Evolutionary conservation across 2,888 invertebrate genomes (phyloP).

Genomic region (Agriopis leucophaearia): DNA sequence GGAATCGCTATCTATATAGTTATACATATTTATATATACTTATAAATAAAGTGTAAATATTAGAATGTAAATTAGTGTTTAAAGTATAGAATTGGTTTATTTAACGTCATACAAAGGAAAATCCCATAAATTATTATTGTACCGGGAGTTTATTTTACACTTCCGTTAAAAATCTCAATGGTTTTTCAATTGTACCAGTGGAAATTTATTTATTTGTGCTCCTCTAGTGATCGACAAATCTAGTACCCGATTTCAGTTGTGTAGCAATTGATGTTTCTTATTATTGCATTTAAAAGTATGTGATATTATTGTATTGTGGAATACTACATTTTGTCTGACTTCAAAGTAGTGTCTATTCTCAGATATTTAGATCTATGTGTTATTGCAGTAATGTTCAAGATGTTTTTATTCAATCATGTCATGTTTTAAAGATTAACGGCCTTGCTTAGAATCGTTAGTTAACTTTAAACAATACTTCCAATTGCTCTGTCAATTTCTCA

Average conservation of each 20-base stretch:
- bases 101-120: slow-evolving; percentile 84
- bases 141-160: slow-evolving; percentile 81
- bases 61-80: slow-evolving; percentile 84
- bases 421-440: slow-evolving; percentile 45
- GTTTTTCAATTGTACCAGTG: slow-evolving; percentile 86
- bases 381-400: slow-evolving; percentile 68
- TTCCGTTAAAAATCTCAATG: slow-evolving; percentile 86
- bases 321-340: slow-evolving; percentile 84
- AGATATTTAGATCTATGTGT: slow-evolving; percentile 65
- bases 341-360: slow-evolving; percentile 80
- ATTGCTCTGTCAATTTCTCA: no score
- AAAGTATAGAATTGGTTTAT: slow-evolving; percentile 86
- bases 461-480: no score
- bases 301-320: slow-evolving; percentile 85
- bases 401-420: slow-evolving; percentile 63
- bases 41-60: slow-evolving; percentile 86
- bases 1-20: slow-evolving; percentile 80
- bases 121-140: slow-evolving; percentile 86
- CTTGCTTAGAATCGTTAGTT: no score
- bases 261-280: slow-evolving; percentile 74
- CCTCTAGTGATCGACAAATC: slow-evolving; percentile 66
- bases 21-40: slow-evolving; percentile 87
- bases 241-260: slow-evolving; percentile 54
- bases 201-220: slow-evolving; percentile 81
- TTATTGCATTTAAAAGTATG: slow-evolving; percentile 85